These are phyloP conservation scores for Rallus crepitans DNA, from an alignment of 2,797 vertebrate genomes.

Conservation along the genomic window DNA sequence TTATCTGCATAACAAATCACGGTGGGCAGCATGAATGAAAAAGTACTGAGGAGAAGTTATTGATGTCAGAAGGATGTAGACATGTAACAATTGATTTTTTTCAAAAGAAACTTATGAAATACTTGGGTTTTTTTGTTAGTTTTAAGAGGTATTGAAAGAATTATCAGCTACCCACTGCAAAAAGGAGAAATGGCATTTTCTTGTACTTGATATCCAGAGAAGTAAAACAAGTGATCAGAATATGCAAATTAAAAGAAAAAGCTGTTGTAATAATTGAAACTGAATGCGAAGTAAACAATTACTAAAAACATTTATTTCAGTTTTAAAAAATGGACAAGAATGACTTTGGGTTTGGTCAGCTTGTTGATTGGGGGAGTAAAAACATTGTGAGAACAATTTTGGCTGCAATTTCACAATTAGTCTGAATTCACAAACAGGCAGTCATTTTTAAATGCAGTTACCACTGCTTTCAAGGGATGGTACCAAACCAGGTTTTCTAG, in stretches of 20 bases:
- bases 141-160: slow-evolving; percentile 39
- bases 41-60: slow-evolving; percentile 6
- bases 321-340: neutral
- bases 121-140: neutral
- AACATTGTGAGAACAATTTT: neutral
- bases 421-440: neutral
- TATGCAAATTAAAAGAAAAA: neutral
- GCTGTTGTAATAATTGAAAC: neutral
- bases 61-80: neutral
- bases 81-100: neutral
- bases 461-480: neutral
- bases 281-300: neutral
- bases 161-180: neutral
- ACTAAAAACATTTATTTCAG: neutral
- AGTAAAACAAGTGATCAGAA: neutral
- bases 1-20: slow-evolving; percentile 56
- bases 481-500: neutral
- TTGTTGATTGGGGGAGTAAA: neutral
- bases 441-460: neutral
- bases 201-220: slow-evolving; percentile 9
- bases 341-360: neutral
- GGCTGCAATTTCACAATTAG: neutral
- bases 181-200: slow-evolving; percentile 13
- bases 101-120: neutral
- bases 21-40: slow-evolving; percentile 12